Percentiles rank a stretch among this genome's conserved stretches.
phyloP scores from a whole-genome alignment of 2,113 vertebrate species.

The Bubo scandiacus region DNA sequence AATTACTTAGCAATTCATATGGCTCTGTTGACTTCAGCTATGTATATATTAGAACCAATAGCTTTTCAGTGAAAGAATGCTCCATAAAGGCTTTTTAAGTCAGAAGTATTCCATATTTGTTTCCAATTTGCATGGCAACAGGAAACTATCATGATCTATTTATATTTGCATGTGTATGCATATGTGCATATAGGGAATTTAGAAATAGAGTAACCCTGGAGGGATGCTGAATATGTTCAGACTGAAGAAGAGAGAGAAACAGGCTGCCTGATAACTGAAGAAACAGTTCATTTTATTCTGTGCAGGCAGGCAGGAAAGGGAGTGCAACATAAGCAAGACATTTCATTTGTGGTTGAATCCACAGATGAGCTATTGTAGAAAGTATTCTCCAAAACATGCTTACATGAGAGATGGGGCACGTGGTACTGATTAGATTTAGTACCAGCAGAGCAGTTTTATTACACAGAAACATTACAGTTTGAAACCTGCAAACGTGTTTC shows the following conservation, averaged over 20 bases:
- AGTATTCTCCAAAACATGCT: conserved; percentile 68
- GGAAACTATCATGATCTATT: neutral
- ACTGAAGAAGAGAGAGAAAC: neutral
- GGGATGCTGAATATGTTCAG: neutral
- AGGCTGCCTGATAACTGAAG: conserved; percentile 5
- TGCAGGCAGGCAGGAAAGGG: conserved; percentile 41
- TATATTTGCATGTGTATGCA: neutral
- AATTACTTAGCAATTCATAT: neutral
- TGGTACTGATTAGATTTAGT: conserved; percentile 70
- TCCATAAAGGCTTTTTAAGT: neutral
- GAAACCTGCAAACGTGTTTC: conserved; percentile 1
- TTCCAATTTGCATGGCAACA: neutral
- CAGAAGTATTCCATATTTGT: neutral
- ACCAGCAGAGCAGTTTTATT: conserved; percentile 63
- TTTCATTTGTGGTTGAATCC: conserved; percentile 69
- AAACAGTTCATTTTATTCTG: conserved; percentile 18
- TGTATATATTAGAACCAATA: neutral
- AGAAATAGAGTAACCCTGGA: neutral
- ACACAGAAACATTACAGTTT: neutral
- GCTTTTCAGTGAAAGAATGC: neutral
- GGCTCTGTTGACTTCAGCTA: neutral
- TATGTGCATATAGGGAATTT: neutral
- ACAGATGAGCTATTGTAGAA: conserved; percentile 72
- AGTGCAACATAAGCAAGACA: conserved; percentile 58
- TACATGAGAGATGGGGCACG: conserved; percentile 56